Evolutionary conservation across 2,113 vertebrate species (phyloP).

Genomic region (Rhinolophus ferrumequinum): DNA sequence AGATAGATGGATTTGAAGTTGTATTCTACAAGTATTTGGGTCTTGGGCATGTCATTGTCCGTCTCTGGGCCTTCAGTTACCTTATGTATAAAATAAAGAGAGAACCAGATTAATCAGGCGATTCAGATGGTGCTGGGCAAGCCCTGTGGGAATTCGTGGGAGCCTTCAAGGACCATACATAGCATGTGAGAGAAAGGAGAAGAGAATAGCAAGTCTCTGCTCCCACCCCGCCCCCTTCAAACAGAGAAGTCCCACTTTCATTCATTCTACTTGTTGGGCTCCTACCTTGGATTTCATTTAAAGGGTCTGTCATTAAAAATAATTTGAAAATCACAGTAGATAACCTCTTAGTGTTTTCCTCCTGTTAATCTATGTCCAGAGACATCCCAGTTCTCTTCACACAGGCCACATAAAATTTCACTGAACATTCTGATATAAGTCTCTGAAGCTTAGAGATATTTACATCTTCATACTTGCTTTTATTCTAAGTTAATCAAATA

Average conservation of each 20-base stretch:
- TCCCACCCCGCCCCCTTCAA: neutral
- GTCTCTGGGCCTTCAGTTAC: neutral
- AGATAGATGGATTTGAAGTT: neutral
- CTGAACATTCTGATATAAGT: neutral
- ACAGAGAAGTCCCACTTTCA: neutral
- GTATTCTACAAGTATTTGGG: neutral
- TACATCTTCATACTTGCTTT: neutral
- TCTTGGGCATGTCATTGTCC: neutral
- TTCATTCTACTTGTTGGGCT: neutral
- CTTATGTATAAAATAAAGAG: neutral
- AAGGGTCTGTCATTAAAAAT: neutral
- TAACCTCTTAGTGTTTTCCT: neutral
- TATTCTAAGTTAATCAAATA: neutral
- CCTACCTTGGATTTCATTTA: neutral
- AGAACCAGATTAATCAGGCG: neutral
- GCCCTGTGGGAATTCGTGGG: neutral
- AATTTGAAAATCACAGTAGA: neutral
- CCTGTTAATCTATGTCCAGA: neutral
- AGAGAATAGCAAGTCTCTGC: neutral
- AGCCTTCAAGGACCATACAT: neutral
- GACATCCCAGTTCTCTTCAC: neutral
- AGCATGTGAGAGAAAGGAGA: neutral
- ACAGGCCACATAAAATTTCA: neutral
- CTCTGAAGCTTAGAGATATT: neutral
- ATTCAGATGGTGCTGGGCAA: neutral